Base-by-base conservation (phyloP, 2,797 vertebrate genomes). In the Nyctibius grandis region DNA sequence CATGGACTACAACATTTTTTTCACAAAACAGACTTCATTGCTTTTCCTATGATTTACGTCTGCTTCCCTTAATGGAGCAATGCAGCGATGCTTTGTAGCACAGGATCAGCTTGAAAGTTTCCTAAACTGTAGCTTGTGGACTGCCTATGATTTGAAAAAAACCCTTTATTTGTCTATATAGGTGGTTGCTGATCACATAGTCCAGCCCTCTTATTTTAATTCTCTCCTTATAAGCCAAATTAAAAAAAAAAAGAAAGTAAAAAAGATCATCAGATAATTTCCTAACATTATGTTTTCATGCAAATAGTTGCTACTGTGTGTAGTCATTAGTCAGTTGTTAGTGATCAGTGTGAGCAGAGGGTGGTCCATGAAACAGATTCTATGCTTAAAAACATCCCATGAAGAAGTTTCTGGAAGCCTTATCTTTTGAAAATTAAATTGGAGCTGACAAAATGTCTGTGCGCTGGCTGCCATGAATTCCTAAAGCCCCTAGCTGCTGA, bases 341-440 rank as follows among this genome's bases (percentile, higher is more conserved):
- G 14, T 60, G 26, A 34, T 79, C 56, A 79, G 0, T 57, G 17
- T 50, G 60, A 95, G 59, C 26, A 83, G 34, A 50, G 26, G 9
- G 14, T 78, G 38, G 22, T 78, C 42, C 48, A 40, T 44, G 31
- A 85, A 33, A 74, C 21, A 75, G 45, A 75, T 44, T 72, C 33
- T 42, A 4, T 59, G 25, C 69, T 84, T 70, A 78, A 83, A 89
- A 8, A 38, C 8, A 75, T 54, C 6, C 45, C 12, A 15, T 9
- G 20, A 65, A 69, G 57, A 93, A 59, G 25, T 65, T 92, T 93
- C 61, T 90, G 44, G 85, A 86, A 94, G 40, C 3, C 38, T 74
- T 88, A 78, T 84, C 60, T 89, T 91, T 87, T 74, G 10, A 91
- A 79, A 91, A 83, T 76, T 65, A 85, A 91, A 92, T 53, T 74